Evolutionary conservation across 2,797 vertebrate genomes (phyloP).

Genomic region (Sternotherus odoratus): DNA sequence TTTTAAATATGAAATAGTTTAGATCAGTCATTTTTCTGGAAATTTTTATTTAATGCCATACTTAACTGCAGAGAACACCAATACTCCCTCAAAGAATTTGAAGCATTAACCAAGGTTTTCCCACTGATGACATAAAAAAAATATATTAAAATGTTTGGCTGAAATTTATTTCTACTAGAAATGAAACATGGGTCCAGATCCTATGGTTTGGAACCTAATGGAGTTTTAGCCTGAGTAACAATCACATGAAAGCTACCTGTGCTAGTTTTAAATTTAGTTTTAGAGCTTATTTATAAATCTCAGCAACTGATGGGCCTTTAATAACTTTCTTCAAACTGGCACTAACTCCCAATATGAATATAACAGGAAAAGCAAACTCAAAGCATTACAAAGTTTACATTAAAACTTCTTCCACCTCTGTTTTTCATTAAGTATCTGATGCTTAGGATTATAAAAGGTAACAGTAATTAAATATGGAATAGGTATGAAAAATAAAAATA

Average conservation of each 20-base stretch:
- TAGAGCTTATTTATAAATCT: neutral
- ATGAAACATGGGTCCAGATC: neutral
- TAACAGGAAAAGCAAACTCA: neutral
- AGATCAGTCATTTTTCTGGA: constrained; percentile 12
- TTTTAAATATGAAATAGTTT: constrained; percentile 37
- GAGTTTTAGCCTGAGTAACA: neutral
- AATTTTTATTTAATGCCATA: constrained; percentile 24
- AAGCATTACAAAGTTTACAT: accelerated
- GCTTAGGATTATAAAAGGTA: neutral
- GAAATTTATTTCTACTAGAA: neutral
- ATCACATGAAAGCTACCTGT: neutral
- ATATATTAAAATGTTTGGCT: neutral
- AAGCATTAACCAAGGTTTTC: neutral
- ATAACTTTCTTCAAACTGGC: neutral
- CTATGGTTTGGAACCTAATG: neutral
- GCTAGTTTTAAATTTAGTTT: neutral
- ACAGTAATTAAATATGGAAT: neutral
- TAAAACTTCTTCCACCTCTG: neutral
- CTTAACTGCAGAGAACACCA: neutral
- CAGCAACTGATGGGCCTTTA: neutral
- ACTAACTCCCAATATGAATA: neutral
- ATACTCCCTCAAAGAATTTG: constrained; percentile 3
- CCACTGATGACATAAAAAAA: neutral
- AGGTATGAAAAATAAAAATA: neutral
- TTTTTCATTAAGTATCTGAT: neutral